Percentiles rank a stretch among this genome's conserved stretches.
Conservation (phyloP, 2,797 vertebrate species). For the Austrolebias charrua region DNA sequence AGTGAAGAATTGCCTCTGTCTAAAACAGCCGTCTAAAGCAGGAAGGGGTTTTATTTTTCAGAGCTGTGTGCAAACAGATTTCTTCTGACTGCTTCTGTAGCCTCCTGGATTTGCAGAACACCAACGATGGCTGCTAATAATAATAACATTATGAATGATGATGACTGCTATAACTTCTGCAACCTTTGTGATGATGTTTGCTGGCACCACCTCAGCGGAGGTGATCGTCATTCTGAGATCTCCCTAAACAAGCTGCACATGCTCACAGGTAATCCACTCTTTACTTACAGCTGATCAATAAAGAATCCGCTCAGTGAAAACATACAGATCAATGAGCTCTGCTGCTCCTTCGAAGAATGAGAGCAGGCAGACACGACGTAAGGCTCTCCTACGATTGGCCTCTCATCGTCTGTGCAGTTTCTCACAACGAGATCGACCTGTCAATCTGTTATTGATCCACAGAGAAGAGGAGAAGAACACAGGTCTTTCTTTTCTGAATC, state of each 20-base stretch:
- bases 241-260: slow-evolving; percentile 34
- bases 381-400: slow-evolving; percentile 17
- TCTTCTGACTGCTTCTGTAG: slow-evolving; percentile 6
- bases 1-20: slow-evolving; percentile 11
- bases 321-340: slow-evolving; percentile 71
- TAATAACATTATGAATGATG: slow-evolving; percentile 2
- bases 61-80: slow-evolving; percentile 28
- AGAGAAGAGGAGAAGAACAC: slow-evolving; percentile 48
- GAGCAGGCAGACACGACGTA: slow-evolving; percentile 37
- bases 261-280: slow-evolving; percentile 60
- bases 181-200: background rate
- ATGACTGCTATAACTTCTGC: slow-evolving; percentile 15
- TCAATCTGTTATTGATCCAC: slow-evolving; percentile 72
- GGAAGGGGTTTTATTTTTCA: slow-evolving; percentile 8
- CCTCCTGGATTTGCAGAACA: slow-evolving; percentile 12
- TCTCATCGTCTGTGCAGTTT: slow-evolving; percentile 52
- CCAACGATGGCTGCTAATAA: slow-evolving; percentile 15
- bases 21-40: slow-evolving; percentile 11
- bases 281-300: slow-evolving; percentile 63
- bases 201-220: slow-evolving; percentile 15
- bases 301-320: slow-evolving; percentile 68
- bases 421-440: slow-evolving; percentile 62
- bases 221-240: slow-evolving; percentile 44
- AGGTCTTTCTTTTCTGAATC: slow-evolving; percentile 39
- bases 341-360: slow-evolving; percentile 46